phyloP scores from a whole-genome alignment of 2,113 vertebrate genomes.

The Alosa alosa region DNA sequence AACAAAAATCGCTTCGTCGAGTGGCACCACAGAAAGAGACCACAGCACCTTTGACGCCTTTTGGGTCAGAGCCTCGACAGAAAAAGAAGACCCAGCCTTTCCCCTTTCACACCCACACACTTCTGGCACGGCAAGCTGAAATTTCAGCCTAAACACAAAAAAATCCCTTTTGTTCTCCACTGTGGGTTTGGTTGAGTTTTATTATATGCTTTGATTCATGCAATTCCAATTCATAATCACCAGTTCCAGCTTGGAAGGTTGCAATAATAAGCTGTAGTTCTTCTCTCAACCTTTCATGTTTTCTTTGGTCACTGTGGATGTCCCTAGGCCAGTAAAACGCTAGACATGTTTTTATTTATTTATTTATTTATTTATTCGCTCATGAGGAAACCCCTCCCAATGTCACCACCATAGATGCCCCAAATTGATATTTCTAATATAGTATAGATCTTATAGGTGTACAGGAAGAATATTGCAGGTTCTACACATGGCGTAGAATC shows the following conservation, averaged over 20 bases:
- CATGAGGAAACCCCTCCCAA: constrained; percentile 39
- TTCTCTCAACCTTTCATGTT: constrained; percentile 54
- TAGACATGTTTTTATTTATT: constrained; percentile 66
- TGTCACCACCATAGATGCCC: constrained; percentile 40
- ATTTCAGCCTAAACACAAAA: constrained; percentile 40
- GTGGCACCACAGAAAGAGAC: background rate
- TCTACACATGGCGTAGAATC: background rate
- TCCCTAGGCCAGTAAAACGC: constrained; percentile 58
- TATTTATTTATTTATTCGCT: constrained; percentile 37
- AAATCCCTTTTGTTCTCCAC: constrained; percentile 57
- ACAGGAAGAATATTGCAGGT: background rate
- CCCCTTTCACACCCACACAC: constrained; percentile 47
- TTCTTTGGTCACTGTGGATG: constrained; percentile 69
- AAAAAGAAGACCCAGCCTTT: background rate
- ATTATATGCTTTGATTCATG: constrained; percentile 59
- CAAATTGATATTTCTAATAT: constrained; percentile 36
- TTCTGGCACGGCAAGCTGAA: constrained; percentile 44
- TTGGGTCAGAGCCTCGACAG: background rate
- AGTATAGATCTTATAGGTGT: constrained; percentile 16
- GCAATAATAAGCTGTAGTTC: constrained; percentile 63
- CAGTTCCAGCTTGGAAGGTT: constrained; percentile 61
- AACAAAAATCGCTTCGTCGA: background rate
- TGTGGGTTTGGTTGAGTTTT: constrained; percentile 55
- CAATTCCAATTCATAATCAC: constrained; percentile 65
- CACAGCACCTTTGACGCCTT: constrained; percentile 8